A percentile compares a stretch with the other conserved stretches of the same genome.
Evolutionary conservation across 2,797 vertebrate genomes (phyloP).

Genomic region (Huso huso): DNA sequence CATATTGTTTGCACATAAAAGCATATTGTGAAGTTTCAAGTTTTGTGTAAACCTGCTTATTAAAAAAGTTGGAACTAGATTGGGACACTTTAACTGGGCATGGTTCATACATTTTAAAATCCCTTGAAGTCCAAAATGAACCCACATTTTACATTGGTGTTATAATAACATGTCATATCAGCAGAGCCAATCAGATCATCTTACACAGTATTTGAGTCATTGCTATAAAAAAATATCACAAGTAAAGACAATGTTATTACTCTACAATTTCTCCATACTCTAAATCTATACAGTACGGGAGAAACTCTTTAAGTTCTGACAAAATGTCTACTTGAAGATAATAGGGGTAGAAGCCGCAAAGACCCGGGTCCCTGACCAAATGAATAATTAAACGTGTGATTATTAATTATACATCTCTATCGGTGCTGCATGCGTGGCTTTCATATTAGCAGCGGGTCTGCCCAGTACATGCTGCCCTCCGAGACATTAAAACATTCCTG

Average conservation of each 20-base stretch:
- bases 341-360: neutral
- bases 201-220: neutral
- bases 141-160: too few relatives aligned
- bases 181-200: neutral
- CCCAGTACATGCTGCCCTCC: neutral
- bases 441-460: slow-evolving; percentile 2
- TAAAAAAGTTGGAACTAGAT: too few relatives aligned
- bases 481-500: slow-evolving; percentile 12
- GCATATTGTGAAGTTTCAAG: too few relatives aligned
- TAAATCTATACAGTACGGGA: too few relatives aligned
- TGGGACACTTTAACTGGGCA: too few relatives aligned
- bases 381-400: slow-evolving; percentile 11
- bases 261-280: too few relatives aligned
- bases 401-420: slow-evolving; percentile 12
- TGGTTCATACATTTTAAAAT: too few relatives aligned
- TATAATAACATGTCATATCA: too few relatives aligned
- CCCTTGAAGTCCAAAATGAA: too few relatives aligned
- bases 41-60: too few relatives aligned
- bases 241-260: too few relatives aligned
- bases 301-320: neutral
- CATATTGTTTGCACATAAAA: too few relatives aligned
- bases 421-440: slow-evolving; percentile 12
- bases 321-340: neutral
- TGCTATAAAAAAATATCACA: neutral
- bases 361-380: neutral